Base-by-base conservation (phyloP, 2,888 invertebrate genomes). In the Pristionchus fissidentatus region DNA sequence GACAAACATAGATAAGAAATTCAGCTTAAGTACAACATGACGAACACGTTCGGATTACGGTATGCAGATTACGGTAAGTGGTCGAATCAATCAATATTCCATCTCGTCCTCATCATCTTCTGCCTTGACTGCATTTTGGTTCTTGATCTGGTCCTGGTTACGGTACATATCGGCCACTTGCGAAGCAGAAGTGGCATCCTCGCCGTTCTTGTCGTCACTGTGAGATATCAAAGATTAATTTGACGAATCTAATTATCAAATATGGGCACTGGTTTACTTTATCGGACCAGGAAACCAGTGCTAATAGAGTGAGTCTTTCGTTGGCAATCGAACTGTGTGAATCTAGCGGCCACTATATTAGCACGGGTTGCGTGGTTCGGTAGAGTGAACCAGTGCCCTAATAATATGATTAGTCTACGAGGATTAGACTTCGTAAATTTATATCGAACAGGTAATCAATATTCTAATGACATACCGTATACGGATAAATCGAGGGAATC, bases 401-500 rank as follows among this genome's bases (percentile, higher is more conserved):
- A n/a, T n/a, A n/a, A n/a, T n/a, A n/a, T n/a, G n/a, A n/a, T n/a
- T n/a, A n/a, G n/a, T n/a, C n/a, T n/a, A n/a, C n/a, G n/a, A n/a
- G n/a, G n/a, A n/a, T n/a, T n/a, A n/a, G n/a, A n/a, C n/a, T n/a
- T n/a, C n/a, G n/a, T n/a, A n/a, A n/a, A n/a, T n/a, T n/a, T n/a
- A n/a, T n/a, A n/a, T n/a, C n/a, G n/a, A n/a, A n/a, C n/a, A n/a
- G n/a, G n/a, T n/a, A n/a, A n/a, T 7, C 22, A n/a, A n/a, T n/a
- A n/a, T n/a, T n/a, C 19, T 3, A 57, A 22, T 3, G 22, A 19
- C 84, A 22, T 49, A 86, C 86, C 86, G 95, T 73, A 96, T 95
- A 46, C 97, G 94, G 83, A 98, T 93, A 93, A 97, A 98, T 92
- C 97, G 95, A 5, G 98, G 98, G 93, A 99, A 99, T 62, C 98